Evolutionary conservation across 1,140 invertebrate species (phyloP).

Genomic region (Linepithema humile): DNA sequence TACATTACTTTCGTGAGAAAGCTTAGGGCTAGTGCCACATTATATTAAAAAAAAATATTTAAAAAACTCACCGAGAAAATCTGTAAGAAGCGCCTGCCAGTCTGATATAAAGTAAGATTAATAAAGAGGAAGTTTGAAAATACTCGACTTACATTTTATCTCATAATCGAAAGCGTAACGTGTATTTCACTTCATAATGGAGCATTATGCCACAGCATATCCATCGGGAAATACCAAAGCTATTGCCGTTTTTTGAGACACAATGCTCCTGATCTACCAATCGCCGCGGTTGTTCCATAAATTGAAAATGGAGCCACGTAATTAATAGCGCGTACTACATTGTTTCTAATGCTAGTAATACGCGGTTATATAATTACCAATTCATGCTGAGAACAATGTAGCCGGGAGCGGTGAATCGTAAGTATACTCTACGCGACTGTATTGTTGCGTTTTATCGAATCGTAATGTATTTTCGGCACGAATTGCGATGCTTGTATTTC

Average conservation of each 20-base stretch:
- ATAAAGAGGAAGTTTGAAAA: conserved; percentile 12
- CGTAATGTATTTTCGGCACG: conserved; percentile 52
- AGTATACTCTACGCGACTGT: conserved; percentile 43
- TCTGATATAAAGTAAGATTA: neutral
- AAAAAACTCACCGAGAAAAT: neutral
- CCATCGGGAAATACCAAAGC: neutral
- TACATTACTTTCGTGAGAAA: too few species aligned
- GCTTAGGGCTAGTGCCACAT: too few species aligned
- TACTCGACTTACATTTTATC: neutral
- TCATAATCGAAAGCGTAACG: neutral
- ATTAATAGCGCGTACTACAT: conserved; percentile 49
- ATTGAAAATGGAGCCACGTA: conserved; percentile 51
- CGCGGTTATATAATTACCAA: conserved; percentile 53
- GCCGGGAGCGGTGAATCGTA: conserved; percentile 45
- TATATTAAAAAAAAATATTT: neutral
- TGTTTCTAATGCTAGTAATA: conserved; percentile 50
- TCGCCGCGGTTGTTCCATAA: conserved; percentile 23
- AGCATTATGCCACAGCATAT: neutral
- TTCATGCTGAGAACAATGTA: conserved; percentile 46
- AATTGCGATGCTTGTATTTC: conserved; percentile 40
- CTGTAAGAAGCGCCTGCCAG: neutral
- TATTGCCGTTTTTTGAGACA: neutral
- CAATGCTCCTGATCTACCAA: conserved; percentile 10
- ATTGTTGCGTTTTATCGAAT: conserved; percentile 47
- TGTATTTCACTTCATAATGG: neutral